Conservation (phyloP, 2,113 vertebrate genomes). For the Euleptes europaea region DNA sequence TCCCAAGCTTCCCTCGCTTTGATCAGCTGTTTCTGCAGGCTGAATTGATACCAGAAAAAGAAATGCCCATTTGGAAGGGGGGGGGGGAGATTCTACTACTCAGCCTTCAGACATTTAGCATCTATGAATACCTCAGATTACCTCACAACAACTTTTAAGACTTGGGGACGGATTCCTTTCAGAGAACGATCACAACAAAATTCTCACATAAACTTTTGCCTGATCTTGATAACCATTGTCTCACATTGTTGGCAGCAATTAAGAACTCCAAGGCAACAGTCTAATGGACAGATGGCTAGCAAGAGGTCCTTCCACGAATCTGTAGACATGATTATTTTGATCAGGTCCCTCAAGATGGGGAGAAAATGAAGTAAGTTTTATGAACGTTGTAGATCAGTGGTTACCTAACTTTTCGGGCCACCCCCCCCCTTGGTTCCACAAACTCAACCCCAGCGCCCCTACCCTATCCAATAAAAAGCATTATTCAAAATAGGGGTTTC, state of each 20-base stretch:
- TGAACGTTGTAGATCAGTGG: background rate
- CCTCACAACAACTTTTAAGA: background rate
- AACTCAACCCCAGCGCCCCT: too few species aligned
- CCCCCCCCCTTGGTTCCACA: too few species aligned
- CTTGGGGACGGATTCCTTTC: background rate
- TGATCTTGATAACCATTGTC: constrained; percentile 1
- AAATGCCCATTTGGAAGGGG: too few species aligned
- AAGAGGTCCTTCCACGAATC: constrained; percentile 15
- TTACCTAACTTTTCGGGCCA: too few species aligned
- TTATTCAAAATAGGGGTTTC: too few species aligned
- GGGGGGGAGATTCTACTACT: too few species aligned
- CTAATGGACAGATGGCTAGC: constrained; percentile 31
- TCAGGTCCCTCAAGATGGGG: constrained; percentile 1
- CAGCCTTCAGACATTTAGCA: background rate
- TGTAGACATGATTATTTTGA: constrained; percentile 29
- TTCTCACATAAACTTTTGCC: background rate
- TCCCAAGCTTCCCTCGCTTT: too few species aligned
- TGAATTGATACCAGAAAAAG: too few species aligned
- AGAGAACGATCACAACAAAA: background rate
- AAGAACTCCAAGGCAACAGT: constrained; percentile 1
- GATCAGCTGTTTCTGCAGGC: too few species aligned
- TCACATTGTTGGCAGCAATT: constrained; percentile 5
- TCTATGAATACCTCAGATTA: background rate
- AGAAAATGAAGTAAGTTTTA: background rate
- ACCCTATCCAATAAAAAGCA: too few species aligned